These are phyloP conservation scores for Noctua pronuba DNA, from an alignment of 2,888 invertebrate species.

Conservation along the genomic window DNA sequence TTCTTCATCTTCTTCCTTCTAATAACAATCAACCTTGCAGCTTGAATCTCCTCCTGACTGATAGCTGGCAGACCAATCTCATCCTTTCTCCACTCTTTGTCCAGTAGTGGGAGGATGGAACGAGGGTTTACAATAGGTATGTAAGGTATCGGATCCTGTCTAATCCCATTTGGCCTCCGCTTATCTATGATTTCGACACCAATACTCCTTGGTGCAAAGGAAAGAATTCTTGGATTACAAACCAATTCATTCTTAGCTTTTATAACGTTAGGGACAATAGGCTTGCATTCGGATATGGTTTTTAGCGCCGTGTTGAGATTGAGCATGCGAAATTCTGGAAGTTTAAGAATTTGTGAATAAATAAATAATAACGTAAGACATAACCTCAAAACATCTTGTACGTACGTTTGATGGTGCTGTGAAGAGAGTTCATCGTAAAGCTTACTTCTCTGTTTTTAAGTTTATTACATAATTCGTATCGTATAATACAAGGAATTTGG, in stretches of 20 bases:
- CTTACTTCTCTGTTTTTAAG: slow-evolving; percentile 31
- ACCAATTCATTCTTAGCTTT: slow-evolving; percentile 68
- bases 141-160: slow-evolving; percentile 82
- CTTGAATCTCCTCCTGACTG: slow-evolving; percentile 91
- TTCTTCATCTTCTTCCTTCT: slow-evolving; percentile 96
- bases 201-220: slow-evolving; percentile 81
- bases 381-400: slow-evolving; percentile 77
- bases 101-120: slow-evolving; percentile 84
- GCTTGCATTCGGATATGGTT: slow-evolving; percentile 78
- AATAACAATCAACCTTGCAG: slow-evolving; percentile 94
- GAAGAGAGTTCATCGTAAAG: slow-evolving; percentile 81
- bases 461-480: slow-evolving; percentile 55
- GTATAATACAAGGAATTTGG: not conserved
- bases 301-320: slow-evolving; percentile 82
- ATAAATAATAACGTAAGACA: slow-evolving; percentile 46
- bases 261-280: slow-evolving; percentile 60
- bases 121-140: slow-evolving; percentile 86
- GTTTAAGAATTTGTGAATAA: slow-evolving; percentile 36
- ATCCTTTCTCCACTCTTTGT: slow-evolving; percentile 83
- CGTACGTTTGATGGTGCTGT: slow-evolving; percentile 85
- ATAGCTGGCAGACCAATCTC: slow-evolving; percentile 87
- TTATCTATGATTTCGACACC: slow-evolving; percentile 81
- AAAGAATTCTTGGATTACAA: slow-evolving; percentile 69
- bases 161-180: slow-evolving; percentile 70
- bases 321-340: slow-evolving; percentile 83